phyloP scores from a whole-genome alignment of 2,797 vertebrate genomes.

The Dermochelys coriacea region DNA sequence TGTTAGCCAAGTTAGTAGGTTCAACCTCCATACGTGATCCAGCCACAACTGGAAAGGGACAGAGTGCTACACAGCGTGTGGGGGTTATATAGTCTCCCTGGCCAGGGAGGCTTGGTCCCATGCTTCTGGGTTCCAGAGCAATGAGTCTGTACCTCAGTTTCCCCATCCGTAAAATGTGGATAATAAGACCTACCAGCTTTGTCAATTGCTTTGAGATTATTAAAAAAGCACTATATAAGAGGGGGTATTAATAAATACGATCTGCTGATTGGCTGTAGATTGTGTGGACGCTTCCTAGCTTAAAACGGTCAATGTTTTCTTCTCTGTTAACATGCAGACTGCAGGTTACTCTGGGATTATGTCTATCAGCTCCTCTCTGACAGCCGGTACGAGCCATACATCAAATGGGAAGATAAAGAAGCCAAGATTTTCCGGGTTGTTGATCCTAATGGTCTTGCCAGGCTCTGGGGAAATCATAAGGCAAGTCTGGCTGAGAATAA shows the following conservation, averaged over 20 bases:
- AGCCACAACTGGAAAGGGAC: not conserved
- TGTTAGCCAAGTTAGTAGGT: not conserved
- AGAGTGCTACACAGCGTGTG: not conserved
- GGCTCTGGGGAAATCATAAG: slow-evolving; percentile 96
- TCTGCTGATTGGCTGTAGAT: fast-evolving
- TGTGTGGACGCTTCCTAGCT: fast-evolving
- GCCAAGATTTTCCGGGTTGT: slow-evolving; percentile 88
- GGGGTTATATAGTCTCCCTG: not conserved
- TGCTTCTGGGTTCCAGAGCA: fast-evolving
- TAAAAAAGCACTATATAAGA: fast-evolving
- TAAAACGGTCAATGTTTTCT: not conserved
- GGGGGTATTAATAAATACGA: fast-evolving
- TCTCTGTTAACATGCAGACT: slow-evolving; percentile 80
- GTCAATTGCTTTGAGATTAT: not conserved
- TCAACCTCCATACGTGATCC: not conserved
- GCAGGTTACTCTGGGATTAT: slow-evolving; percentile 92
- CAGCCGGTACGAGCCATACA: slow-evolving; percentile 87
- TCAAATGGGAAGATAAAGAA: slow-evolving; percentile 90
- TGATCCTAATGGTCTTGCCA: slow-evolving; percentile 90
- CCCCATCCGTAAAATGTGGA: not conserved
- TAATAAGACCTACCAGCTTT: not conserved
- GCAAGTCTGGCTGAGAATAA: slow-evolving; percentile 64
- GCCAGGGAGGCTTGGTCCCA: fast-evolving
- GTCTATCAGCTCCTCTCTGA: slow-evolving; percentile 92
- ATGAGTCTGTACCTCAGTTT: not conserved